Conservation (phyloP, 2,797 vertebrate species). For the Chelon labrosus region DNA sequence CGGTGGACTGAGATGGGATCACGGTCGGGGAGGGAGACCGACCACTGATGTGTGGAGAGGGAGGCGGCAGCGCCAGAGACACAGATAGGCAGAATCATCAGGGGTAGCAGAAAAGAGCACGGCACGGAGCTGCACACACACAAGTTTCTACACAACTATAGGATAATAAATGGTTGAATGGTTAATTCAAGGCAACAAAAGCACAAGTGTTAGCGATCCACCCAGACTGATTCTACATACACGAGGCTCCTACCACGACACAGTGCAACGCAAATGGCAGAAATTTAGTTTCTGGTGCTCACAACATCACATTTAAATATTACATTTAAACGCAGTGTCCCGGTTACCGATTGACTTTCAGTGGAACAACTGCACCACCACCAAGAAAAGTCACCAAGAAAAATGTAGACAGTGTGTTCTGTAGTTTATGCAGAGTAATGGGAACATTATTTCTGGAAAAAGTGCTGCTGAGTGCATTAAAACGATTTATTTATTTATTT, state of each 20-base stretch:
- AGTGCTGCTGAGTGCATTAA: constrained; percentile 32
- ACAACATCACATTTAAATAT: background rate
- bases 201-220: background rate
- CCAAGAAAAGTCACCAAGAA: background rate
- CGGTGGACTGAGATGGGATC: constrained; percentile 48
- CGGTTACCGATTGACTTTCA: background rate
- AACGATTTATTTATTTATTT: constrained; percentile 23
- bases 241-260: background rate
- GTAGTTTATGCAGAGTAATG: constrained; percentile 29
- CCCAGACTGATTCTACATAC: background rate
- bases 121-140: background rate
- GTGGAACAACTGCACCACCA: background rate
- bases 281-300: background rate
- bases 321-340: background rate
- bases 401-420: constrained; percentile 29
- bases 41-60: constrained; percentile 52
- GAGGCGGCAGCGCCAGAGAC: constrained; percentile 27
- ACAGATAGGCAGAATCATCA: constrained; percentile 8
- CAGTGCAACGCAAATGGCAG: background rate
- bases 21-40: constrained; percentile 22
- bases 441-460: constrained; percentile 39
- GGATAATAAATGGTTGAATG: background rate
- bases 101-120: background rate
- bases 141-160: background rate
- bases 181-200: background rate